Evolutionary conservation across 2,113 vertebrate genomes (phyloP).

Genomic region (Rhynchomys soricoides): DNA sequence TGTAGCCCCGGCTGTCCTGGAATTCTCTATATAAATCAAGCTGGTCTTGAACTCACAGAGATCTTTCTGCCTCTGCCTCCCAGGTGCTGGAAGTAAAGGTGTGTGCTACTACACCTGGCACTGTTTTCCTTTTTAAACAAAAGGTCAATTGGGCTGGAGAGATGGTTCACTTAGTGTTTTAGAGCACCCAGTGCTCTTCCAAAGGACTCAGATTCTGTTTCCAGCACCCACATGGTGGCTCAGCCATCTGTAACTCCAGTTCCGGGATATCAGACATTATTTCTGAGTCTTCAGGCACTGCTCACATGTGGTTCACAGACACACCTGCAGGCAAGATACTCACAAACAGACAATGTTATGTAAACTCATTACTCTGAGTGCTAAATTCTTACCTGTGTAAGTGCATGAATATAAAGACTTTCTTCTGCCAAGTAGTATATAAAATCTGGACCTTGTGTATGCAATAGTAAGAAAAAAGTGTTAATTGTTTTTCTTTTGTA

Average conservation of each 20-base stretch:
- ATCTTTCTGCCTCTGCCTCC: background rate
- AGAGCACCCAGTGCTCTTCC: background rate
- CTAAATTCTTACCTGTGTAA: background rate
- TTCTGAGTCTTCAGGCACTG: background rate
- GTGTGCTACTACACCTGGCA: background rate
- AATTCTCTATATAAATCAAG: background rate
- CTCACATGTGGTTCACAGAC: background rate
- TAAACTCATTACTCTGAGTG: background rate
- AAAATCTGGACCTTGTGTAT: background rate
- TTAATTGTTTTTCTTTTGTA: conserved; percentile 32
- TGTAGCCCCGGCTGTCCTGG: background rate
- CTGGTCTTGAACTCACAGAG: background rate
- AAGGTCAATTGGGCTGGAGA: background rate
- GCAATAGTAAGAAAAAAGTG: conserved; percentile 1
- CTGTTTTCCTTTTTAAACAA: background rate
- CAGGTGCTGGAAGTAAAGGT: background rate
- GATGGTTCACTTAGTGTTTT: background rate
- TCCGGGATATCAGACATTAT: background rate
- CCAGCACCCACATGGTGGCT: background rate
- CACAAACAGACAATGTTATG: background rate
- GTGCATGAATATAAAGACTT: background rate
- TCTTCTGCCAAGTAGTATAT: background rate
- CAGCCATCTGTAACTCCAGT: background rate
- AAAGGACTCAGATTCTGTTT: background rate
- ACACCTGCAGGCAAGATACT: background rate